Conservation (phyloP, 1,140 invertebrate genomes). For the Drosophila punjabiensis region DNA sequence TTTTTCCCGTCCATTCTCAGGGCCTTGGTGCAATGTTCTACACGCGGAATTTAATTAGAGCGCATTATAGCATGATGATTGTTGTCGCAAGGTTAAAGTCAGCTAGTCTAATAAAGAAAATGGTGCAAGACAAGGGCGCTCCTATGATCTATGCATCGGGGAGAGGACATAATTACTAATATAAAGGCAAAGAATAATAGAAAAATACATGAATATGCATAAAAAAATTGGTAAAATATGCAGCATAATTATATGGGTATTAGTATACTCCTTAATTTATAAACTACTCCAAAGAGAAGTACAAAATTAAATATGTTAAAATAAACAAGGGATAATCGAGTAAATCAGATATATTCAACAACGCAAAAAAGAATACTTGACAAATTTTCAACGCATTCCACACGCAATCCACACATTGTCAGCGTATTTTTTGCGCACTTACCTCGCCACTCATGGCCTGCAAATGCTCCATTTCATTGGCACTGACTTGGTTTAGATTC, state of each 20-base stretch:
- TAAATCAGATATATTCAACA: too few relatives aligned
- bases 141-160: slow-evolving; percentile 5
- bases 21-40: slow-evolving; percentile 54
- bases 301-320: not conserved
- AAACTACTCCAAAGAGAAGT: not conserved
- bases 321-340: not conserved
- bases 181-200: too few relatives aligned
- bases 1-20: slow-evolving; percentile 20
- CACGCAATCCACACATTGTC: slow-evolving; percentile 21
- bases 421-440: slow-evolving; percentile 22
- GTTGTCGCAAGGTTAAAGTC: slow-evolving; percentile 77
- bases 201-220: not conserved
- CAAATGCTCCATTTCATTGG: slow-evolving; percentile 73
- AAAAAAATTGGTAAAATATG: not conserved
- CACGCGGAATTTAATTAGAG: slow-evolving; percentile 75
- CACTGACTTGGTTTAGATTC: slow-evolving; percentile 67
- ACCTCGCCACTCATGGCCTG: slow-evolving; percentile 75
- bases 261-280: not conserved
- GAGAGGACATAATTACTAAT: not conserved
- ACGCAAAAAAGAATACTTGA: not conserved
- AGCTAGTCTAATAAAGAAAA: slow-evolving; percentile 6
- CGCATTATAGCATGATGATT: slow-evolving; percentile 41
- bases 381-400: not conserved
- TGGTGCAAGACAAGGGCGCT: slow-evolving; percentile 16
- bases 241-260: not conserved